Conservation (phyloP, 2,888 invertebrate species). For the Melieria crassipennis region DNA sequence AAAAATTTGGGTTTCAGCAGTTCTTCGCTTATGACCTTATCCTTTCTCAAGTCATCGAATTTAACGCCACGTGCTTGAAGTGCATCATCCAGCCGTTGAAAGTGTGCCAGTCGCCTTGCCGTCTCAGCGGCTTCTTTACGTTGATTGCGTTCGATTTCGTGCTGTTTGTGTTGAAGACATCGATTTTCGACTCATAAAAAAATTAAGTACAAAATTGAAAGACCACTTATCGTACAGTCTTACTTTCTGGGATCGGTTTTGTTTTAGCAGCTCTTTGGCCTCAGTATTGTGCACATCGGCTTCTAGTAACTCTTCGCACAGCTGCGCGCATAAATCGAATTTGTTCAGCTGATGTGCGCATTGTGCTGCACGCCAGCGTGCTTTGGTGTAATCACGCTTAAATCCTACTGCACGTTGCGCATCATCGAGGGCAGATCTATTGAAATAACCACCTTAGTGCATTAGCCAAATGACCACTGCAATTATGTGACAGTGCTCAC, state of each 20-base stretch:
- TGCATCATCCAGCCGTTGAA: conserved; percentile 66
- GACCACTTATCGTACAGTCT: conserved; percentile 32
- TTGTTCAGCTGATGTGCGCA: conserved; percentile 75
- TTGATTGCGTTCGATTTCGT: conserved; percentile 56
- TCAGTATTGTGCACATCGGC: conserved; percentile 70
- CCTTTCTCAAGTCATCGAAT: conserved; percentile 69
- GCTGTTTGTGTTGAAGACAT: conserved; percentile 35
- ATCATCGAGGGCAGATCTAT: conserved; percentile 77
- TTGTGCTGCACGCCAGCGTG: conserved; percentile 78
- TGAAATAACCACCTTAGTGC: neutral
- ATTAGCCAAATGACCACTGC: too few species aligned
- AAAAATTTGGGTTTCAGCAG: conserved; percentile 74
- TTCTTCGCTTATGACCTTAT: conserved; percentile 65
- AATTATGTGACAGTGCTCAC: conserved; percentile 34
- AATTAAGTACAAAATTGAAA: neutral
- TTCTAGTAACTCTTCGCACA: conserved; percentile 76
- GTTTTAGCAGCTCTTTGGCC: conserved; percentile 68
- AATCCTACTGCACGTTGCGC: conserved; percentile 81
- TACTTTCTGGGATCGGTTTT: conserved; percentile 66
- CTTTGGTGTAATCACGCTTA: conserved; percentile 82
- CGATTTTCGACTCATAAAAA: neutral
- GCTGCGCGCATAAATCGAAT: conserved; percentile 76
- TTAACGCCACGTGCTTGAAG: conserved; percentile 68
- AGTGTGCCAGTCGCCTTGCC: conserved; percentile 64
- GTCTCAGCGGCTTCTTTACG: conserved; percentile 65